Conservation (phyloP, 2,888 invertebrate genomes). For the Nebria salina region DNA sequence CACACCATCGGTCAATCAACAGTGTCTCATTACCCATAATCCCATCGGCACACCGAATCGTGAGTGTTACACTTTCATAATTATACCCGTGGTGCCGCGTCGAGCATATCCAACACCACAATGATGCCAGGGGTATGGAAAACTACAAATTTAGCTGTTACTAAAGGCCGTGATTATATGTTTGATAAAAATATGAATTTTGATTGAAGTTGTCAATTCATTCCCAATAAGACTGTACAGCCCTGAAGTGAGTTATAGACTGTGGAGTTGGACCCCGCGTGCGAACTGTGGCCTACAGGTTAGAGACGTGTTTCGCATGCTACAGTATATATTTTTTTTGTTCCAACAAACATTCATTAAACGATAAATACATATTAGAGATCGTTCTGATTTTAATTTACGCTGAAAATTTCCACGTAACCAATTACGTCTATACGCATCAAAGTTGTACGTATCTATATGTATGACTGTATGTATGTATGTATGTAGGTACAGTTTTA, state of each 20-base stretch:
- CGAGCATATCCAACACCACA: background rate
- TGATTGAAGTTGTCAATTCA: too few species aligned
- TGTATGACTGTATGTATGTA: background rate
- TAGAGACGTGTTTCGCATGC: constrained; percentile 38
- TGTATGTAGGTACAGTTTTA: background rate
- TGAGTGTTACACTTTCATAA: constrained; percentile 47
- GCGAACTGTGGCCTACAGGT: constrained; percentile 38
- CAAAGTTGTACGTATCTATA: background rate
- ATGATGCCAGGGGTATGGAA: background rate
- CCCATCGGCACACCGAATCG: constrained; percentile 33
- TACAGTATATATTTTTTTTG: constrained; percentile 19
- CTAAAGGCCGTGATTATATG: too few species aligned
- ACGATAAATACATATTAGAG: constrained; percentile 3
- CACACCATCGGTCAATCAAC: constrained; percentile 32
- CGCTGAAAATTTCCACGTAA: background rate
- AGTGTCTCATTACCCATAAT: constrained; percentile 43
- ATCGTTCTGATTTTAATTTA: background rate
- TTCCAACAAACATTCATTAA: constrained; percentile 23
- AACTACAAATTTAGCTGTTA: background rate
- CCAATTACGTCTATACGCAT: background rate
- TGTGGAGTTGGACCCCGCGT: constrained; percentile 38
- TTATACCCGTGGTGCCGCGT: constrained; percentile 21
- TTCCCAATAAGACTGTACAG: background rate
- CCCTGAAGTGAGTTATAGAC: constrained; percentile 8
- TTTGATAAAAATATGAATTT: too few species aligned